phyloP scores from a whole-genome alignment of 1,140 invertebrate genomes.

The Teleogryllus occipitalis region DNA sequence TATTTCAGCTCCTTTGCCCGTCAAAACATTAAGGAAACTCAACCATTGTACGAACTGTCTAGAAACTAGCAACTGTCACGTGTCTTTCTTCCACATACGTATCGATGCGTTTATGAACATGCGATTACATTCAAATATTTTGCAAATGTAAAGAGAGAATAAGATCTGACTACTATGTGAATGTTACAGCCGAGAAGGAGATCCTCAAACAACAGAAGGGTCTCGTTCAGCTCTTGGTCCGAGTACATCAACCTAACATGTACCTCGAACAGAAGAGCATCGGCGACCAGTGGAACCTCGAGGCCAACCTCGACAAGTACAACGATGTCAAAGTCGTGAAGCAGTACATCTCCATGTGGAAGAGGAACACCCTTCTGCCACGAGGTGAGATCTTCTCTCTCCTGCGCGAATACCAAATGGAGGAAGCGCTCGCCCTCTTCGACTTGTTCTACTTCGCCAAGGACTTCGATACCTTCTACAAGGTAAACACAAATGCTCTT shows the following conservation, averaged over 20 bases:
- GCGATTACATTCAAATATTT: no score
- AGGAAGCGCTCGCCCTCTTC: constrained; percentile 53
- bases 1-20: no score
- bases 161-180: no score
- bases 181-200: constrained; percentile 41
- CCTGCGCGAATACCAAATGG: constrained; percentile 48
- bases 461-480: constrained; percentile 54
- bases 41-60: no score
- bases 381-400: constrained; percentile 53
- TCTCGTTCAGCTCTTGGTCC: constrained; percentile 50
- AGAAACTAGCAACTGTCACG: no score
- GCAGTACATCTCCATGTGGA: constrained; percentile 48
- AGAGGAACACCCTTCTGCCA: constrained; percentile 39
- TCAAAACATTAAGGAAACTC: no score
- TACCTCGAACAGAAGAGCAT: constrained; percentile 40
- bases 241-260: constrained; percentile 46
- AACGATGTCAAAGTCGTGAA: constrained; percentile 44
- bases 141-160: no score
- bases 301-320: constrained; percentile 42
- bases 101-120: neutral
- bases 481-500: constrained; percentile 23
- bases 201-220: constrained; percentile 48
- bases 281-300: constrained; percentile 44
- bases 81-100: no score
- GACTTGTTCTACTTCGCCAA: constrained; percentile 60